Conservation (phyloP, 2,113 vertebrate species). For the Ophthalmolycus amberensis region DNA sequence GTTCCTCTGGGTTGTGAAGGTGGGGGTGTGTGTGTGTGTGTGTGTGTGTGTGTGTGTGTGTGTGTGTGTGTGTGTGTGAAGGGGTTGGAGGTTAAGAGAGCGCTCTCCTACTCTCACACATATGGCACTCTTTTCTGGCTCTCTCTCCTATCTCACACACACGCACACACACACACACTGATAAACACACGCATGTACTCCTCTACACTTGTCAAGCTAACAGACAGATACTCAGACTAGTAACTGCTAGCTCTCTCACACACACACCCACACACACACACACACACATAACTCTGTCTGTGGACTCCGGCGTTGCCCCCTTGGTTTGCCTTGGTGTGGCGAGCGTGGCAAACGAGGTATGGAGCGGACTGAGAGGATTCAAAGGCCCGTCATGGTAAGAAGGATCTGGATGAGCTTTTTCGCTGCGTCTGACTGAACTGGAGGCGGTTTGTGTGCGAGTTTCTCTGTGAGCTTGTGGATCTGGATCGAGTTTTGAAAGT, state of each 20-base stretch:
- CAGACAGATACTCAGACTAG: constrained; percentile 66
- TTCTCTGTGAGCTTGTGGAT: constrained; percentile 13
- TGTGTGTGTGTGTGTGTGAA: constrained; percentile 50
- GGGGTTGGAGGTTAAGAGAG: constrained; percentile 77
- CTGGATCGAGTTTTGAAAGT: constrained; percentile 27
- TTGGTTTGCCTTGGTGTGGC: constrained; percentile 81
- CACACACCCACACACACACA: constrained; percentile 72
- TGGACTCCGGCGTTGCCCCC: constrained; percentile 76
- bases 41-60: constrained; percentile 46
- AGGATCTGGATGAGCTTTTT: constrained; percentile 38
- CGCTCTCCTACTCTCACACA: constrained; percentile 75
- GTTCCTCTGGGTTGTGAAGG: constrained; percentile 75
- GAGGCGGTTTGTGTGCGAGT: constrained; percentile 15
- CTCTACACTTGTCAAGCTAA: constrained; percentile 73
- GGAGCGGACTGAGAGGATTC: constrained; percentile 88
- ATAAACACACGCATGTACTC: constrained; percentile 73
- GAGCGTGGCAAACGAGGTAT: constrained; percentile 82
- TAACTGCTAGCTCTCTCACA: constrained; percentile 62
- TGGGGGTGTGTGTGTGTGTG: constrained; percentile 13
- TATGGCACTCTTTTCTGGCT: constrained; percentile 73
- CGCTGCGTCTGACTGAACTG: constrained; percentile 13
- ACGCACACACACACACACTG: constrained; percentile 70
- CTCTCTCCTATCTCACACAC: constrained; percentile 57
- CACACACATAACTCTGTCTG: constrained; percentile 69
- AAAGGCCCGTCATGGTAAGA: constrained; percentile 89